Percentiles rank a stretch among this genome's conserved stretches.
Evolutionary conservation across 2,888 invertebrate species (phyloP).

Genomic region (Julus scanicus): DNA sequence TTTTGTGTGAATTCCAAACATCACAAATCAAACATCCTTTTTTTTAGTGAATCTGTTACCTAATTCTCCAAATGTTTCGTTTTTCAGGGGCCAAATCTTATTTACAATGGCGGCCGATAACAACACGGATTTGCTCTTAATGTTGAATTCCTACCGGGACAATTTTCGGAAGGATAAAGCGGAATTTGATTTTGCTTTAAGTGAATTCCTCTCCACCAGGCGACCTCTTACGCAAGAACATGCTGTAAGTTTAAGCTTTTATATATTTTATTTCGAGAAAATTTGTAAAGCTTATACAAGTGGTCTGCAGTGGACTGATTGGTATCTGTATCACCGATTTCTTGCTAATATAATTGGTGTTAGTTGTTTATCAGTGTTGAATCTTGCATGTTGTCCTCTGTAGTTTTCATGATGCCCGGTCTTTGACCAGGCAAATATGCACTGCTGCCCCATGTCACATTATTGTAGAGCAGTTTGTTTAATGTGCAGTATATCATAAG

Average conservation of each 20-base stretch:
- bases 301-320: too few relatives aligned
- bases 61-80: background rate
- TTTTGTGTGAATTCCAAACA: background rate
- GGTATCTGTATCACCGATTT: too few relatives aligned
- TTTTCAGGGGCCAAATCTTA: background rate
- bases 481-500: too few relatives aligned
- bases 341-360: too few relatives aligned
- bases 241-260: background rate
- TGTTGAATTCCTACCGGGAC: background rate
- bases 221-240: background rate
- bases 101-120: background rate
- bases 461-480: too few relatives aligned
- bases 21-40: too few relatives aligned
- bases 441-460: too few relatives aligned
- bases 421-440: too few relatives aligned
- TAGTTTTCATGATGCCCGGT: too few relatives aligned
- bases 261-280: background rate
- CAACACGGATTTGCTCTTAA: background rate
- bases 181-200: background rate
- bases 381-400: too few relatives aligned
- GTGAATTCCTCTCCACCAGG: background rate
- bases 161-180: background rate
- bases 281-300: background rate
- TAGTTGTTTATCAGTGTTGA: too few relatives aligned
- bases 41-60: background rate